Evolutionary conservation across 2,113 vertebrate species (phyloP), one percentile per base, ranked within the genome.

Genomic region (Ammodytes dubius): DNA sequence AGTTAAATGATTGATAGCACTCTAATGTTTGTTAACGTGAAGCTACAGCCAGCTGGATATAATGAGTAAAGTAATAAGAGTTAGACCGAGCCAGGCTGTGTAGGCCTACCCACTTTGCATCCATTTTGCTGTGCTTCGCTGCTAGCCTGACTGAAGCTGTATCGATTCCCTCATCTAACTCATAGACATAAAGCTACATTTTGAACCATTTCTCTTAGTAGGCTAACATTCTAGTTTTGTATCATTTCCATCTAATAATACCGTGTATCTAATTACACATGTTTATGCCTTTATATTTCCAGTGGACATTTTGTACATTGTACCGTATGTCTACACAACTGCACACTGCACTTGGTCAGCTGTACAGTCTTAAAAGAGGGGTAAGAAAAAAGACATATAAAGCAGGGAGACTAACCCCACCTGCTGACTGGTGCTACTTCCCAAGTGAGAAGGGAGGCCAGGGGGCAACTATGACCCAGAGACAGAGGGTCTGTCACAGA

Each of bases 401-500:
- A 81, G 74, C 59, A 79, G 52, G 63, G 60, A 74, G 64, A 69
- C 73, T 15, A 60, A 80, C 65, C 66, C 79, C 85, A 86, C 85
- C 88, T 88, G 72, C 87, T 76, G 81, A 81, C 89, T 83, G 79
- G 80, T 88, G 84, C 81, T 84, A 58, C 84, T 80, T 88, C 89
- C 79, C 79, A 73, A 83, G 83, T 71, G 79, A 78, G 66, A 74
- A 79, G 39, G 68, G 47, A 78, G 86, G 73, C 79, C 70, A 88
- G 83, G 83, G 87, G 84, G 59, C 79, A 88, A 90, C 88, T 79
- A 86, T 90, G 89, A 87, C 93, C 85, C 78, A 37, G 42, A 91
- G 90, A 92, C 86, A 88, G 75, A 87, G 87, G 87, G 89, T 90
- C 91, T 89, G 84, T 91, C 89, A 87, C 86, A 80, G 89, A 87